Evolutionary conservation across 2,888 invertebrate species (phyloP).

Genomic region (Eupithecia centaureata): DNA sequence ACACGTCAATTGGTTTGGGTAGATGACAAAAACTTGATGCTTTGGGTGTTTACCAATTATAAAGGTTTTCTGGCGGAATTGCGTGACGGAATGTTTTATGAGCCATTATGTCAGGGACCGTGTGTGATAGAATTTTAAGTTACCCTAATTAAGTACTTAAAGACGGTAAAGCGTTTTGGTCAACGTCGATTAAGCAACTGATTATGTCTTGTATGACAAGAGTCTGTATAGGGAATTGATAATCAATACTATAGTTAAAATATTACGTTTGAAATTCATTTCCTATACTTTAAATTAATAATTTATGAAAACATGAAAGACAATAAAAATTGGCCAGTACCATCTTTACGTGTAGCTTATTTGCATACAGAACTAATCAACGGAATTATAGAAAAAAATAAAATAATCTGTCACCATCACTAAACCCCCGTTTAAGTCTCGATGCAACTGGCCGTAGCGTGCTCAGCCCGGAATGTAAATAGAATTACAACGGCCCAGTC

Average conservation of each 20-base stretch:
- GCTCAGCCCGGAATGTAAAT: slow-evolving; percentile 60
- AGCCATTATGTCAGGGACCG: not conserved
- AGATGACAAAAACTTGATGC: slow-evolving; percentile 23
- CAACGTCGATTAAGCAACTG: not conserved
- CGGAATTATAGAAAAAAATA: not conserved
- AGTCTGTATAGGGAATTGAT: too few species aligned
- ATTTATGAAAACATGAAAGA: not conserved
- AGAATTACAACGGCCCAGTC: slow-evolving; percentile 63
- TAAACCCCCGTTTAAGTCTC: slow-evolving; percentile 9
- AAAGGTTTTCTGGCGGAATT: not conserved
- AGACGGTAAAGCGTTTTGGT: not conserved
- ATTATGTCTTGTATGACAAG: not conserved
- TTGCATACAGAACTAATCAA: not conserved
- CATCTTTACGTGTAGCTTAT: too few species aligned
- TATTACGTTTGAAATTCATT: too few species aligned
- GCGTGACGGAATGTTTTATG: slow-evolving; percentile 8
- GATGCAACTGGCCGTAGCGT: slow-evolving; percentile 39
- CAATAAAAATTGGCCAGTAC: not conserved
- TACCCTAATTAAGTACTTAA: slow-evolving; percentile 2
- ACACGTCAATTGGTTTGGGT: slow-evolving; percentile 20
- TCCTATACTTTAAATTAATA: too few species aligned
- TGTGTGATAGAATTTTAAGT: slow-evolving; percentile 8
- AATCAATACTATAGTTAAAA: too few species aligned
- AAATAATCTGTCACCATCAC: not conserved
- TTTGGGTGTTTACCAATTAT: slow-evolving; percentile 22